A percentile compares a stretch with the other conserved stretches of the same genome.
Evolutionary conservation across 2,797 vertebrate genomes (phyloP).

Genomic region (Antrozous pallidus): DNA sequence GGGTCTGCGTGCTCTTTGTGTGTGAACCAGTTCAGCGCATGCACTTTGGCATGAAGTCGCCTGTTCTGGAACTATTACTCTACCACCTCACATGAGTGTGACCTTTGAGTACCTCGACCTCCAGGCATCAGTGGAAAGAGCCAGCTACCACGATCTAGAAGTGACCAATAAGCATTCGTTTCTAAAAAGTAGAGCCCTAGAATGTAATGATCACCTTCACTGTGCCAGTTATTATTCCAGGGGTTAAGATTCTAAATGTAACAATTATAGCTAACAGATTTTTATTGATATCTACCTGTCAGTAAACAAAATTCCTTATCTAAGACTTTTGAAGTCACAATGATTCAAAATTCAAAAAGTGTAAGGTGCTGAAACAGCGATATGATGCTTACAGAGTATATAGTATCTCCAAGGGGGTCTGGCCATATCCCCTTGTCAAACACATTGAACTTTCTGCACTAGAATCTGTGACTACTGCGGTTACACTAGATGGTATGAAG

Average conservation of each 20-base stretch:
- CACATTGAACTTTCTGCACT: not conserved
- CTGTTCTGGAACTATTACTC: not conserved
- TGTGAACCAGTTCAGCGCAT: not conserved
- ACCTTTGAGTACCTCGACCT: not conserved
- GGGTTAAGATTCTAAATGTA: not conserved
- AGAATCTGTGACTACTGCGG: not conserved
- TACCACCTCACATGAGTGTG: not conserved
- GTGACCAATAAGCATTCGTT: not conserved
- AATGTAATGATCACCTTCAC: not conserved
- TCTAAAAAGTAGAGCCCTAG: not conserved
- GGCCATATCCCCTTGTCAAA: not conserved
- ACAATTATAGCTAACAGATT: not conserved
- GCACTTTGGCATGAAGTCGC: not conserved
- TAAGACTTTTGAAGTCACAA: not conserved
- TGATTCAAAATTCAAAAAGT: not conserved
- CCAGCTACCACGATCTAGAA: not conserved
- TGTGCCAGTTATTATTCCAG: not conserved
- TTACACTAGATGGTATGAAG: not conserved
- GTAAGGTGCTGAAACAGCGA: not conserved
- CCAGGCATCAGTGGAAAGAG: not conserved
- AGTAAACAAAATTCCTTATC: not conserved
- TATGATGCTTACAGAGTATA: not conserved
- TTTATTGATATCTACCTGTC: not conserved
- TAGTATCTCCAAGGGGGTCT: not conserved
- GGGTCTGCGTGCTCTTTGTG: not conserved